Conservation (phyloP, 2,797 vertebrate genomes). For the Arrhamphus sclerolepis region DNA sequence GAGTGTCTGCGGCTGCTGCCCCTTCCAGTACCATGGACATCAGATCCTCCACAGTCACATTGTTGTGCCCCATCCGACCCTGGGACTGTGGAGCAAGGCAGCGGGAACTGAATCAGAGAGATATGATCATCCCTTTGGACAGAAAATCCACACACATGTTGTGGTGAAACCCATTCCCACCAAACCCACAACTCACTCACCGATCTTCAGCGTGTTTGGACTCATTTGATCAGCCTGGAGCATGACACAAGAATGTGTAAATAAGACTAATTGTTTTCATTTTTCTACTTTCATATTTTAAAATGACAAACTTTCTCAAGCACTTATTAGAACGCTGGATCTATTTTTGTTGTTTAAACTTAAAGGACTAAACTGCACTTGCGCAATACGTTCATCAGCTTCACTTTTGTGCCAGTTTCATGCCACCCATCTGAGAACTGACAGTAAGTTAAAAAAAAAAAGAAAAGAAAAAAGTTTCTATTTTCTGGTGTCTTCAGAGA, state of each 20-base stretch:
- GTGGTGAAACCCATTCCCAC: slow-evolving; percentile 98
- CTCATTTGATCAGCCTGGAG: slow-evolving; percentile 84
- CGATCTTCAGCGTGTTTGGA: slow-evolving; percentile 93
- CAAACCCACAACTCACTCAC: slow-evolving; percentile 86
- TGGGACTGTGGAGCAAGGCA: slow-evolving; percentile 87
- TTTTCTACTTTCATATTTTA: slow-evolving; percentile 31
- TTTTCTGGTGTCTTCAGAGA: slow-evolving; percentile 47
- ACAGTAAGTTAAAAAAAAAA: slow-evolving; percentile 52
- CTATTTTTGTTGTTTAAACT: slow-evolving; percentile 53
- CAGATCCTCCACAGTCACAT: slow-evolving; percentile 84
- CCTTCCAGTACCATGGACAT: slow-evolving; percentile 89
- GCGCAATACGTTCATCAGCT: slow-evolving; percentile 40
- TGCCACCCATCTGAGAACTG: slow-evolving; percentile 39
- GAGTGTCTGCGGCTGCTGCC: slow-evolving; percentile 88
- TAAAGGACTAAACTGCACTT: slow-evolving; percentile 70
- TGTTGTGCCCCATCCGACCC: slow-evolving; percentile 77
- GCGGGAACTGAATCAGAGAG: slow-evolving; percentile 70
- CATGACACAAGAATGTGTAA: slow-evolving; percentile 34
- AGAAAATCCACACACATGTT: slow-evolving; percentile 88
- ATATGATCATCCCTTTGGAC: slow-evolving; percentile 68
- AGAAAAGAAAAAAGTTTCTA: slow-evolving; percentile 51
- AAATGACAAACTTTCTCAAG: slow-evolving; percentile 49
- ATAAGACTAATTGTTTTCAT: slow-evolving; percentile 48
- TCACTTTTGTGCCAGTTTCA: slow-evolving; percentile 42
- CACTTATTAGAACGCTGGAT: slow-evolving; percentile 69